Evolutionary conservation across 1,140 invertebrate genomes (phyloP), one percentile per base, ranked within the genome.

Genomic region (Atta texana): DNA sequence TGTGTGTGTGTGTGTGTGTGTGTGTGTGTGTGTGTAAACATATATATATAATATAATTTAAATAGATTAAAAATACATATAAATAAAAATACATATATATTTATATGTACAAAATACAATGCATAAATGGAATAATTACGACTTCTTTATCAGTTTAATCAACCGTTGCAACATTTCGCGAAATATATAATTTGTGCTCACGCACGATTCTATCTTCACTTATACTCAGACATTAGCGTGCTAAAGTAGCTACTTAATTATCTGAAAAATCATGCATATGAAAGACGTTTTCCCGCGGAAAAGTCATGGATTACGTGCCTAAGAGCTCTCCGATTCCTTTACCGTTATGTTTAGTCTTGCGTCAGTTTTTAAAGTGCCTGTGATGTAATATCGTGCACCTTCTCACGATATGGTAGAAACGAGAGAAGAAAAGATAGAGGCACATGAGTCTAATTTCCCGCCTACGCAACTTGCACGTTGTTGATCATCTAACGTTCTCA

Each of bases 331-430:
- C 76, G 68, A 44, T 57, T 69, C 21, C 57, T 68, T 57, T 72
- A 34, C 24, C 61, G 64, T 63, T 59, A 34, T 39, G 59, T 68
- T 85, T 71, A 87, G 53, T 72, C 72, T 88, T 44, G 44, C 59
- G 53, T 57, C 72, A 75, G 69, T 90, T 87, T 89, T 66, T 80
- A 90, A 89, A 71, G 63, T 18, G 49, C 16, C 28, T 5, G 44
- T 86, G 84, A 89, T 53, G 88, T 74, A 90, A 89, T 75, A 28
- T 34, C 39, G 44, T 57, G 55, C 63, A 81, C 71, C 59, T 90
- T 87, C 89, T 90, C 87, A 90, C 89, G 89, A 89, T 86, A 57
- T 53, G 8, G 75, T 64, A 59, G 87, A 89, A 84, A 88, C n/a
- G 21, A 69, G 61, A 87, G 69, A 75, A 61, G 87, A 88, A 82